Conservation (phyloP, 2,888 invertebrate genomes). For the Ophion ventricosus region DNA sequence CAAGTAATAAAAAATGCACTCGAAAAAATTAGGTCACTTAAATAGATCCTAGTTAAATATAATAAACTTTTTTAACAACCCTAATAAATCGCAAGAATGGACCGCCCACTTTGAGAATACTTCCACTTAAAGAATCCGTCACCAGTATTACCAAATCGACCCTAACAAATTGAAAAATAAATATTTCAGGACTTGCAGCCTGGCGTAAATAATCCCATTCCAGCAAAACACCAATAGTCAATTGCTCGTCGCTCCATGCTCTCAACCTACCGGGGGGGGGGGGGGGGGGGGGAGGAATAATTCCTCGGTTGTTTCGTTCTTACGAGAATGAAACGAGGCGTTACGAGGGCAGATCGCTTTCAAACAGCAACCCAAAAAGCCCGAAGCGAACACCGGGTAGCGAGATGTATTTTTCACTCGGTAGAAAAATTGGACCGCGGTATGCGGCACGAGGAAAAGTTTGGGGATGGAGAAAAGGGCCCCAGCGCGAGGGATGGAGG, state of each 20-base stretch:
- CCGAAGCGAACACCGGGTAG: conserved; percentile 1
- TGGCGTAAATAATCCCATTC: background rate
- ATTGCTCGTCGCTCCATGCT: too few relatives aligned
- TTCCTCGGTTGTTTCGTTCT: conserved; percentile 9
- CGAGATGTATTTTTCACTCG: background rate
- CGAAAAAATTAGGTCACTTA: too few relatives aligned
- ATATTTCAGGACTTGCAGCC: background rate
- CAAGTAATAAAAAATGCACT: too few relatives aligned
- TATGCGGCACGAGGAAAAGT: conserved; percentile 34
- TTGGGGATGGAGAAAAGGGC: background rate
- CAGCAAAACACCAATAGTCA: background rate
- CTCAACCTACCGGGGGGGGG: too few relatives aligned
- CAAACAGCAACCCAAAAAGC: conserved; percentile 28
- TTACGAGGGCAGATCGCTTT: conserved; percentile 41
- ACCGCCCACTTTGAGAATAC: background rate
- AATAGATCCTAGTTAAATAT: background rate
- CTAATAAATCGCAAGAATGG: background rate
- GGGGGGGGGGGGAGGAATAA: background rate
- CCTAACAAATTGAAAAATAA: background rate
- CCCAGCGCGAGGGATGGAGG: background rate
- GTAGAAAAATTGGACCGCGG: conserved; percentile 42
- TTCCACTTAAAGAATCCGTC: background rate
- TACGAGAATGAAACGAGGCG: conserved; percentile 39
- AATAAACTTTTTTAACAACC: background rate
- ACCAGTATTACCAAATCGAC: background rate